These are phyloP conservation scores for Hemicordylus capensis DNA, from an alignment of 2,113 vertebrate genomes.

Conservation along the genomic window DNA sequence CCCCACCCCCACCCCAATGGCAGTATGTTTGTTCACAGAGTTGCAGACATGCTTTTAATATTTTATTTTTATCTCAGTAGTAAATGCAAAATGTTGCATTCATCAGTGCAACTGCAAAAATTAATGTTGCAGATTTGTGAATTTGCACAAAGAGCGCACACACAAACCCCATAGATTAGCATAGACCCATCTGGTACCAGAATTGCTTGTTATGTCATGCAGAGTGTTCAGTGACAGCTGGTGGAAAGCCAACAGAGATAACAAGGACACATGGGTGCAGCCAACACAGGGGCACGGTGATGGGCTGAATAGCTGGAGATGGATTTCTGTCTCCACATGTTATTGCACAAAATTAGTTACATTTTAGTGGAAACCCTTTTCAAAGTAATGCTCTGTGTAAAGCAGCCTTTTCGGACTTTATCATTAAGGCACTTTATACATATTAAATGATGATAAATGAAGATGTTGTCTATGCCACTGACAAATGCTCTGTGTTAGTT, in stretches of 20 bases:
- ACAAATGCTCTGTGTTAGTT: not conserved
- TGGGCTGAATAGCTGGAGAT: not conserved
- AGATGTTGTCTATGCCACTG: not conserved
- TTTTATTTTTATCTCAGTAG: not conserved
- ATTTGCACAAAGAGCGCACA: not conserved
- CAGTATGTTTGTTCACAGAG: no score
- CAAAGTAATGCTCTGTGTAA: not conserved
- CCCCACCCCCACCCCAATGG: no score
- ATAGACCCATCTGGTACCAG: not conserved
- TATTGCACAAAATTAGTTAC: not conserved
- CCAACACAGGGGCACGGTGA: not conserved
- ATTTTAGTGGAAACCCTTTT: not conserved
- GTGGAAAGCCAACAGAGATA: not conserved
- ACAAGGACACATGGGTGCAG: not conserved
- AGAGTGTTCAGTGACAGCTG: not conserved
- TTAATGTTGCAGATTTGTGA: not conserved
- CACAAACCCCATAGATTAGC: not conserved
- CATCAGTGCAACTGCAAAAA: not conserved
- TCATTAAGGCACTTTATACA: not conserved
- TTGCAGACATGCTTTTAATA: no score
- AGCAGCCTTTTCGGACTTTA: not conserved
- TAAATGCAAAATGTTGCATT: not conserved
- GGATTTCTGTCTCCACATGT: not conserved
- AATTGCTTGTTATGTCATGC: not conserved
- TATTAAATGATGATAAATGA: not conserved